phyloP scores from a whole-genome alignment of 2,888 invertebrate species.

The Taenaris catops region DNA sequence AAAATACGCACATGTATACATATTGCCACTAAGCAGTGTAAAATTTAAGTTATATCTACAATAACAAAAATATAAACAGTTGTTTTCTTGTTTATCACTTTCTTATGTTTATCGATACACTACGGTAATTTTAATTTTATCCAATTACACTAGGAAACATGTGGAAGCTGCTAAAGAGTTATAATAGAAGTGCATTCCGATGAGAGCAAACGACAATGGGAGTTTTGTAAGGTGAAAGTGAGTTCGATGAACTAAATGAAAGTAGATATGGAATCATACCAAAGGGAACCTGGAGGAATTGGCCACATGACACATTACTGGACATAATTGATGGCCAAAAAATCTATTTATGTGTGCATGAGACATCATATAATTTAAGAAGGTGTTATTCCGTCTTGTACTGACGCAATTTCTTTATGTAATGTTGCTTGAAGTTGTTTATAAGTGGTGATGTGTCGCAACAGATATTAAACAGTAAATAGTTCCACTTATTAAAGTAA shows the following conservation, averaged over 20 bases:
- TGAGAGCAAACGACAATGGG: slow-evolving; percentile 61
- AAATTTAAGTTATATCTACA: too few species aligned
- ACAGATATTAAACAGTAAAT: too few species aligned
- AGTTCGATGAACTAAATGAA: slow-evolving; percentile 77
- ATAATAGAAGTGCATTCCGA: slow-evolving; percentile 69
- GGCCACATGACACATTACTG: slow-evolving; percentile 1
- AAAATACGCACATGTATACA: background rate
- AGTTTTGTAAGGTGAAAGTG: slow-evolving; percentile 60
- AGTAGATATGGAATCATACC: slow-evolving; percentile 41
- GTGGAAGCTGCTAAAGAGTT: slow-evolving; percentile 56
- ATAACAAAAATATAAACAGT: too few species aligned
- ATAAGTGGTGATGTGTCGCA: too few species aligned
- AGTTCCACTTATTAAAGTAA: too few species aligned
- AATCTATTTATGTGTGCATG: too few species aligned
- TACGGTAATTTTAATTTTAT: slow-evolving; percentile 26
- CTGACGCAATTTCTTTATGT: too few species aligned
- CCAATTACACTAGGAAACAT: slow-evolving; percentile 39
- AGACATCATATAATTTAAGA: too few species aligned
- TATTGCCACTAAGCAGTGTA: background rate
- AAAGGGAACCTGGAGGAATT: slow-evolving; percentile 21
- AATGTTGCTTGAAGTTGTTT: too few species aligned
- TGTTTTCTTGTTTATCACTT: too few species aligned
- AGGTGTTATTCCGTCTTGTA: too few species aligned
- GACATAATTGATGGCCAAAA: background rate
- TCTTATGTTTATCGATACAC: background rate